Evolutionary conservation across 2,888 invertebrate species (phyloP).

Genomic region (Pollenia griseotomentosa): DNA sequence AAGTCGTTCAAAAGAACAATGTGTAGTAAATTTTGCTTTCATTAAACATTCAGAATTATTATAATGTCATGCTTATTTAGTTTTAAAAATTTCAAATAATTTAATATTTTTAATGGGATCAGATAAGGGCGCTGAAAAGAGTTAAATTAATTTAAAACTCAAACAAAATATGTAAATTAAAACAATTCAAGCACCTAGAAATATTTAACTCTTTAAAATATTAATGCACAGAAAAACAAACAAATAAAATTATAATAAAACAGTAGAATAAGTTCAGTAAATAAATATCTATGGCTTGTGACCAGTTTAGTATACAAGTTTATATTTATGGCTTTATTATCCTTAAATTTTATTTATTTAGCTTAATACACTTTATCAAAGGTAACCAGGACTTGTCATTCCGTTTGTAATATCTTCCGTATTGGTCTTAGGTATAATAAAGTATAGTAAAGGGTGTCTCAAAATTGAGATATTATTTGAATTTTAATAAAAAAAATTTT

Average conservation of each 20-base stretch:
- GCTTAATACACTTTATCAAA: neutral
- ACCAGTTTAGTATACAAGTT: neutral
- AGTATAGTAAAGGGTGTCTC: too few relatives aligned
- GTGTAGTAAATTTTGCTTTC: neutral
- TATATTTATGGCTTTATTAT: constrained; percentile 30
- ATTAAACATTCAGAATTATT: constrained; percentile 17
- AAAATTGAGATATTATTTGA: too few relatives aligned
- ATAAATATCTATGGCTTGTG: constrained; percentile 23
- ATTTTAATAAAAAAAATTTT: too few relatives aligned
- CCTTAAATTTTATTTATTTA: neutral
- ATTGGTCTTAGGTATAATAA: too few relatives aligned
- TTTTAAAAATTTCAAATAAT: neutral
- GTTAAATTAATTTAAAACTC: neutral
- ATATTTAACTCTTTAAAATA: neutral
- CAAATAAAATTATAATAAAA: neutral
- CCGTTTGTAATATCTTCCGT: too few relatives aligned
- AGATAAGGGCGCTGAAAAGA: neutral
- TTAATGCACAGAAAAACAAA: neutral
- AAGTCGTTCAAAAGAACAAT: neutral
- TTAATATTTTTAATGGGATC: neutral
- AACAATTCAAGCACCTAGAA: neutral
- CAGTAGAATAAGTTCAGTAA: neutral
- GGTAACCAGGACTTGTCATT: too few relatives aligned
- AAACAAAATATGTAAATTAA: neutral
- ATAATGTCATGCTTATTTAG: constrained; percentile 25